Evolutionary conservation across 2,888 invertebrate genomes (phyloP).

Genomic region (Heliconius hortense): DNA sequence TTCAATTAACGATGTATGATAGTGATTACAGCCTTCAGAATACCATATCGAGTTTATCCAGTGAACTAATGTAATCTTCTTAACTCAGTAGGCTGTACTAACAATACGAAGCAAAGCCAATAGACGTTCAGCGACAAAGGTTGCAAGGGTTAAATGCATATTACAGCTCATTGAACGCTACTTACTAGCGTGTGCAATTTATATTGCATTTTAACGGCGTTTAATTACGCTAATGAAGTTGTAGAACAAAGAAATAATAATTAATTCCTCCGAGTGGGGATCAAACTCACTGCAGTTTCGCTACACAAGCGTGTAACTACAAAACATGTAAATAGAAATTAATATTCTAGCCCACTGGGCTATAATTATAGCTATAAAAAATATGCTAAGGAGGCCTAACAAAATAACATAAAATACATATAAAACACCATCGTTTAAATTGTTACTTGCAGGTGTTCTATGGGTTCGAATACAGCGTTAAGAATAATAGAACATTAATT

Average conservation of each 20-base stretch:
- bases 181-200: background rate
- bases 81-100: background rate
- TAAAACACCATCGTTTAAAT: no score
- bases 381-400: no score
- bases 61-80: constrained; percentile 30
- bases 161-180: constrained; percentile 10
- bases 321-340: no score
- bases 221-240: background rate
- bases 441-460: no score
- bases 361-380: no score
- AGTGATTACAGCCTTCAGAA: background rate
- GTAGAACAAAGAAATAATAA: background rate
- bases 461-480: no score
- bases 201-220: constrained; percentile 11
- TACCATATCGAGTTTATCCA: background rate
- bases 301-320: no score
- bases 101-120: constrained; percentile 20
- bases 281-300: no score
- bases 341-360: no score
- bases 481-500: no score
- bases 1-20: background rate
- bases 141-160: constrained; percentile 20
- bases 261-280: no score
- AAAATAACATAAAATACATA: no score
- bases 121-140: constrained; percentile 23